Base-by-base conservation (phyloP, 2,888 invertebrate genomes). In the Aphodius granarius region DNA sequence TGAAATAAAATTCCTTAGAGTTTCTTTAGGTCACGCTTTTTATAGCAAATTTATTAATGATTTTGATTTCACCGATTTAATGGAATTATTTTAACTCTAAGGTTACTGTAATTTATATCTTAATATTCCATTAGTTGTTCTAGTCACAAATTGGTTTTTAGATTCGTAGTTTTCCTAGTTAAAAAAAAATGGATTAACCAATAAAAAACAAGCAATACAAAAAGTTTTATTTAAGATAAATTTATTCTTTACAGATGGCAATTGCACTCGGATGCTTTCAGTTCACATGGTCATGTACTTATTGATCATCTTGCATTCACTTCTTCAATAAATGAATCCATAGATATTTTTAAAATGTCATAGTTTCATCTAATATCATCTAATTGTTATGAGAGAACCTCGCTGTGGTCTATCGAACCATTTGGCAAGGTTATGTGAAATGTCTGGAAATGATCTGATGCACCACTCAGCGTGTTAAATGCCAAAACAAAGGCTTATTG, bases 401-500 rank as follows among this genome's bases (percentile, higher is more conserved):
- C 13, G 43, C 43, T 6, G 43, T 43, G 43, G 3, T 43, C 43
- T 43, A 43, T 43, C 6, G 9, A 13, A 43, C 6, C 13, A 6
- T 9, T 13, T 68, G 16, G 68, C 68, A 68, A 68, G 68, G 68
- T 68, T 68, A 68, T 68, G 68, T 16, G 68, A 68, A 20, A 68
- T 43, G 43, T 43, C 43, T 43, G 6, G 19, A 20, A 68, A 68
- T 22, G 68, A 68, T 68, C 68, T 13, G 18, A 20, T 20, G 68
- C 68, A 68, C 22, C 68, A 21, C 66, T 66, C 66, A 13, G 19
- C 66, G 20, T 66, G 20, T 20, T 22, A 68, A 68, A 68, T 68
- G 68, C 68, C 68, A 68, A 68, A 68, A 68, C 68, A 68, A 68
- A 68, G 68, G 6, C 21, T 68, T 21, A 68, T 68, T 68, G 68